Conservation (phyloP, 1,140 invertebrate species). For the Trachymyrmex cornetzi region DNA sequence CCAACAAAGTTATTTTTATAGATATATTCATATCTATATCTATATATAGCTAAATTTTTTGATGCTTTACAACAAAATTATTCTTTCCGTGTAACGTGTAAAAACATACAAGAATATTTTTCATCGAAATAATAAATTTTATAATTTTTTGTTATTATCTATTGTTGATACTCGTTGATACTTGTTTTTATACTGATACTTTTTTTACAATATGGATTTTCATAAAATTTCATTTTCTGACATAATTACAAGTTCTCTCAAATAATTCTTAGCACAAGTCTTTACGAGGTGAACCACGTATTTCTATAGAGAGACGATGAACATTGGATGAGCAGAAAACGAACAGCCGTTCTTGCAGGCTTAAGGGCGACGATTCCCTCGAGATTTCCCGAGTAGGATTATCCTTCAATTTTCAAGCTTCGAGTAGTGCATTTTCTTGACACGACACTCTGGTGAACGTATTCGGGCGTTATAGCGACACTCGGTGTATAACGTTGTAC, state of each 20-base stretch:
- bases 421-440: constrained; percentile 60
- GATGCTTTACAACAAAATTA: no score
- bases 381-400: constrained; percentile 51
- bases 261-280: background rate
- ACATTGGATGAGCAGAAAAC: constrained; percentile 43
- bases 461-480: constrained; percentile 39
- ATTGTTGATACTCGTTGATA: background rate
- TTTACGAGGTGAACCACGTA: constrained; percentile 20
- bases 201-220: background rate
- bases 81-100: background rate
- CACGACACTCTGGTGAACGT: constrained; percentile 35
- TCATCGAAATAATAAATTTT: background rate
- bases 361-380: constrained; percentile 3
- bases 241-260: constrained; percentile 31
- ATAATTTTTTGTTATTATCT: background rate
- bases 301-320: constrained; percentile 12
- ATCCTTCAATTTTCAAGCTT: constrained; percentile 56
- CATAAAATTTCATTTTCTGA: constrained; percentile 13
- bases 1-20: no score
- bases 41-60: no score
- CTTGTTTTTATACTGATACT: background rate
- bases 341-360: constrained; percentile 28
- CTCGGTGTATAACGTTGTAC: constrained; percentile 13
- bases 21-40: no score
- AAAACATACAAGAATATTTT: background rate